Conservation (phyloP, 2,113 vertebrate genomes). For the Eurystomus gularis region DNA sequence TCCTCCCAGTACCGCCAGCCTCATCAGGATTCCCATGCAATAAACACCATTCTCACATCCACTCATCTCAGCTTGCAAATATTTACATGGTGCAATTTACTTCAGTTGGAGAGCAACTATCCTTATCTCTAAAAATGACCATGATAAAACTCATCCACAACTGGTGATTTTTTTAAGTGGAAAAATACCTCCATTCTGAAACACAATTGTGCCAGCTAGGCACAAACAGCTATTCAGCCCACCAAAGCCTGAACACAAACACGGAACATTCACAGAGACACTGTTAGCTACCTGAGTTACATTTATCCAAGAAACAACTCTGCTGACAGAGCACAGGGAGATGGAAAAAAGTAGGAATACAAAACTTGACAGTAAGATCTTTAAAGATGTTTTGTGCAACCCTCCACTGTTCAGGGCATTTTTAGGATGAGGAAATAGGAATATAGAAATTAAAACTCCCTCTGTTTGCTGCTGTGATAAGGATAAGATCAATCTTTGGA, state of each 20-base stretch:
- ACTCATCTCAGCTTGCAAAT: neutral
- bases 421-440: neutral
- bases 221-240: neutral
- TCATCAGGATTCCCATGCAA: neutral
- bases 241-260: neutral
- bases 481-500: slow-evolving; percentile 25
- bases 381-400: neutral
- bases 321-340: neutral
- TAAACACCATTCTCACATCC: neutral
- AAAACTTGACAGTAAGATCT: neutral
- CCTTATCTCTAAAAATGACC: neutral
- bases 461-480: neutral
- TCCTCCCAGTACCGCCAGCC: neutral
- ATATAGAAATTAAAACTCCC: neutral
- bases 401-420: neutral
- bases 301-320: neutral
- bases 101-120: neutral
- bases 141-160: neutral
- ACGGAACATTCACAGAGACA: neutral
- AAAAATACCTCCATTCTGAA: neutral
- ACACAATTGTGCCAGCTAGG: neutral
- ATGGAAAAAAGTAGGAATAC: neutral
- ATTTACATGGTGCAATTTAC: neutral
- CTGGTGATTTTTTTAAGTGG: neutral
- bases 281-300: neutral